phyloP scores from a whole-genome alignment of 2,797 vertebrate genomes.

The Melanotaenia pygmaea region DNA sequence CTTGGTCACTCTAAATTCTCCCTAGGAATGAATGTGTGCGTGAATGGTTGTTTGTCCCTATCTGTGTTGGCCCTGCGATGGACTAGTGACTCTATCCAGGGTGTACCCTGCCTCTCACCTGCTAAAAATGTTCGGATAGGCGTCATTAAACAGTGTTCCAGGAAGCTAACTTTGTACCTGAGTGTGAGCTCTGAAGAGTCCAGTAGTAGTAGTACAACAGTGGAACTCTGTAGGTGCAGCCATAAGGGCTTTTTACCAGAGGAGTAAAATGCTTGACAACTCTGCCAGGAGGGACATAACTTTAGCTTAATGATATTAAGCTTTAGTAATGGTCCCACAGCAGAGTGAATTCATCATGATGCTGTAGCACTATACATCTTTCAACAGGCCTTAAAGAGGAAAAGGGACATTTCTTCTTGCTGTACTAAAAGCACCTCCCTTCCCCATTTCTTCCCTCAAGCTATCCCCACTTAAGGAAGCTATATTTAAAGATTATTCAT shows the following conservation, averaged over 20 bases:
- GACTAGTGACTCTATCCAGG: no score
- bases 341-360: slow-evolving; percentile 69
- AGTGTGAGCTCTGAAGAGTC: not conserved
- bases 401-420: slow-evolving; percentile 62
- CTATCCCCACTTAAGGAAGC: slow-evolving; percentile 63
- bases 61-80: no score
- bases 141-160: not conserved
- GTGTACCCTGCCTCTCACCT: no score
- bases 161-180: not conserved
- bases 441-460: slow-evolving; percentile 48
- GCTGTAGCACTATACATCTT: slow-evolving; percentile 70
- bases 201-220: slow-evolving; percentile 7
- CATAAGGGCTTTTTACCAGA: slow-evolving; percentile 61
- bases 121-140: no score
- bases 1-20: no score
- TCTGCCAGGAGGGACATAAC: slow-evolving; percentile 56
- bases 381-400: slow-evolving; percentile 67
- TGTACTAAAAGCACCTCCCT: slow-evolving; percentile 53
- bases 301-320: slow-evolving; percentile 79
- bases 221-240: slow-evolving; percentile 8
- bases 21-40: no score
- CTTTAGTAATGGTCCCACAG: slow-evolving; percentile 67
- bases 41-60: no score
- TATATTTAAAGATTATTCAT: slow-evolving; percentile 63
- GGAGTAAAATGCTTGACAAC: slow-evolving; percentile 57